Conservation (phyloP, 2,797 vertebrate genomes). For the Coregonus ussuriensis region DNA sequence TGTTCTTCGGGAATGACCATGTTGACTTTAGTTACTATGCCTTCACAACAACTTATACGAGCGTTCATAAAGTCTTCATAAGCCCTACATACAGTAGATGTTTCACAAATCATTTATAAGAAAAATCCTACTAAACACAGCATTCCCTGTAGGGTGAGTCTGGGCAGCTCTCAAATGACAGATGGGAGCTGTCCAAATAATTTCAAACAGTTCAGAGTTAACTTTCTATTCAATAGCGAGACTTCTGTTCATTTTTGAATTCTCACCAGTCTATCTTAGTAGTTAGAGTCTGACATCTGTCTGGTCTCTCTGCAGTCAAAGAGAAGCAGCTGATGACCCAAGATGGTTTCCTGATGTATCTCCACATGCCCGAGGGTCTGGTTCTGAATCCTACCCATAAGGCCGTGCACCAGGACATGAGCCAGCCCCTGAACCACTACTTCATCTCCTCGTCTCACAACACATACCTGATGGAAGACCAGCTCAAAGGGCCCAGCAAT, state of each 20-base stretch:
- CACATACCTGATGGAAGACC: slow-evolving; percentile 95
- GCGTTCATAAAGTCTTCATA: too few relatives aligned
- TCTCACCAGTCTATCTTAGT: too few relatives aligned
- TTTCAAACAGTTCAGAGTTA: background rate
- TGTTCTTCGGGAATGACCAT: background rate
- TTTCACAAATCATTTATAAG: too few relatives aligned
- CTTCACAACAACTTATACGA: too few relatives aligned
- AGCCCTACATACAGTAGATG: too few relatives aligned
- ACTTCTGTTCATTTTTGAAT: too few relatives aligned
- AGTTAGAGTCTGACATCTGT: background rate
- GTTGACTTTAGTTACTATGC: too few relatives aligned
- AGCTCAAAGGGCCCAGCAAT: slow-evolving; percentile 93
- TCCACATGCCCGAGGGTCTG: slow-evolving; percentile 80
- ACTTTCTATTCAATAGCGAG: slow-evolving; percentile 9
- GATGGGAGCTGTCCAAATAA: background rate
- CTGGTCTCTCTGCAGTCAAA: slow-evolving; percentile 77
- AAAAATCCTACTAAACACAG: too few relatives aligned
- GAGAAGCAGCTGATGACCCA: slow-evolving; percentile 85
- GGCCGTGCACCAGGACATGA: slow-evolving; percentile 93
- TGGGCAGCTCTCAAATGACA: too few relatives aligned
- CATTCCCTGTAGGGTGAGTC: too few relatives aligned
- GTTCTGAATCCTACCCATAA: slow-evolving; percentile 80
- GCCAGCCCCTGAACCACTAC: slow-evolving; percentile 90
- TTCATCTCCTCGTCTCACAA: slow-evolving; percentile 98
- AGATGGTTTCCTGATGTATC: slow-evolving; percentile 94